phyloP scores from a whole-genome alignment of 2,113 vertebrate genomes.

The Ceyx cyanopectus region DNA sequence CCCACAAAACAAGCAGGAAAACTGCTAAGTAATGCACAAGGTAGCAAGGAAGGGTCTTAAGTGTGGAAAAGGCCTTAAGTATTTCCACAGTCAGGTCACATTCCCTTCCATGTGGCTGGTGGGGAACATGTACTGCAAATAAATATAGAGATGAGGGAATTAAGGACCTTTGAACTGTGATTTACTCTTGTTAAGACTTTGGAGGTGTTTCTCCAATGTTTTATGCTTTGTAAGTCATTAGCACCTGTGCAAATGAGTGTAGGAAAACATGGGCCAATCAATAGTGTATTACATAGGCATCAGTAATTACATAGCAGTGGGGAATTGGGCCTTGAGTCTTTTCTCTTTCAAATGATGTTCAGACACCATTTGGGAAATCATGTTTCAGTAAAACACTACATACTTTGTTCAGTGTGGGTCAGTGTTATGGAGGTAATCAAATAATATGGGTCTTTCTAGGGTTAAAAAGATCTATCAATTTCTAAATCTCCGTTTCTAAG shows the following conservation, averaged over 20 bases:
- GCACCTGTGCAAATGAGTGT: not conserved
- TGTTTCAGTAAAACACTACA: not conserved
- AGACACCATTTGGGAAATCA: constrained; percentile 49
- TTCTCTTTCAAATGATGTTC: constrained; percentile 33
- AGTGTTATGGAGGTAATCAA: constrained; percentile 16
- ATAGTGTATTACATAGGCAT: constrained; percentile 31
- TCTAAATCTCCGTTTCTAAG: not conserved
- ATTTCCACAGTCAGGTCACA: not conserved
- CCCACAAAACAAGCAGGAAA: not conserved
- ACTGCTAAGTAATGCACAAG: not conserved
- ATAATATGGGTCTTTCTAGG: constrained; percentile 7
- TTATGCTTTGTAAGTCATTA: constrained; percentile 28
- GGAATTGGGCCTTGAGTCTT: constrained; percentile 29
- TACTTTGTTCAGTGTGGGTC: constrained; percentile 11
- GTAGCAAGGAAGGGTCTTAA: not conserved
- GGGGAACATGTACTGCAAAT: fast-evolving
- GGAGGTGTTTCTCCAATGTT: not conserved
- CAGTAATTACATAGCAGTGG: constrained; percentile 40
- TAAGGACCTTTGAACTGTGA: not conserved
- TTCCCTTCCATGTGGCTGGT: not conserved
- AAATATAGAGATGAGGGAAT: not conserved
- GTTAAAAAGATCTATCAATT: not conserved
- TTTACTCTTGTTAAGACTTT: constrained; percentile 16
- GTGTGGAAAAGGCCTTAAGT: not conserved
- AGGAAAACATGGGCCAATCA: constrained; percentile 28